Conservation (phyloP, 2,113 vertebrate genomes). For the Trogon surrucura region DNA sequence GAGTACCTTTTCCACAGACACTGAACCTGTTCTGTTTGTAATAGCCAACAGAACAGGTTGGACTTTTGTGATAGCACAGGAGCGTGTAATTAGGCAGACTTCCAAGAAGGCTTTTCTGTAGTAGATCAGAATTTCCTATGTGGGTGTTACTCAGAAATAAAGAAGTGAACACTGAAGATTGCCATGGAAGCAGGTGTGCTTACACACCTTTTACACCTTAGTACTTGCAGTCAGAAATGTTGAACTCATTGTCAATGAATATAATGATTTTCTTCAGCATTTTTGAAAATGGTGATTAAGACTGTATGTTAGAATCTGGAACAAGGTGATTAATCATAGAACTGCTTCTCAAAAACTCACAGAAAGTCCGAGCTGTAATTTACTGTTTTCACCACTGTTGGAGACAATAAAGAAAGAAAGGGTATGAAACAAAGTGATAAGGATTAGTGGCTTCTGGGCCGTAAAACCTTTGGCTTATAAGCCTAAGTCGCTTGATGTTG, state of each 20-base stretch:
- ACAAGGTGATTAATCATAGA: background rate
- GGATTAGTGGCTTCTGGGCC: conserved; percentile 22
- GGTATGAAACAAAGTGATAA: conserved; percentile 9
- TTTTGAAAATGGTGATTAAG: background rate
- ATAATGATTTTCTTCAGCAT: background rate
- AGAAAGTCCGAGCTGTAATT: background rate
- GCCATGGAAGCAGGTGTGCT: background rate
- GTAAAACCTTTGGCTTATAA: conserved; percentile 12
- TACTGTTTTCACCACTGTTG: background rate
- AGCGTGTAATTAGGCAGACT: background rate
- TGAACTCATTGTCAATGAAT: background rate
- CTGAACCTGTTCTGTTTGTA: background rate
- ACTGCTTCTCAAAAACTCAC: background rate
- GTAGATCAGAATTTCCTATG: background rate
- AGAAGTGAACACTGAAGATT: background rate
- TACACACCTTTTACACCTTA: too few species aligned
- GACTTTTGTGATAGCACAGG: background rate
- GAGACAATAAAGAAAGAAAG: conserved; percentile 1
- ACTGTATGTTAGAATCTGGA: background rate
- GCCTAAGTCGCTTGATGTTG: conserved; percentile 46
- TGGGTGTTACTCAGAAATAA: background rate
- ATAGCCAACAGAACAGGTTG: background rate
- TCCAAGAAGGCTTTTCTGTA: background rate
- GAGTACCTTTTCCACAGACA: background rate
- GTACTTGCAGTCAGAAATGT: background rate